These are phyloP conservation scores for Zaprionus lineosus DNA, from an alignment of 2,888 invertebrate species.

Conservation along the genomic window DNA sequence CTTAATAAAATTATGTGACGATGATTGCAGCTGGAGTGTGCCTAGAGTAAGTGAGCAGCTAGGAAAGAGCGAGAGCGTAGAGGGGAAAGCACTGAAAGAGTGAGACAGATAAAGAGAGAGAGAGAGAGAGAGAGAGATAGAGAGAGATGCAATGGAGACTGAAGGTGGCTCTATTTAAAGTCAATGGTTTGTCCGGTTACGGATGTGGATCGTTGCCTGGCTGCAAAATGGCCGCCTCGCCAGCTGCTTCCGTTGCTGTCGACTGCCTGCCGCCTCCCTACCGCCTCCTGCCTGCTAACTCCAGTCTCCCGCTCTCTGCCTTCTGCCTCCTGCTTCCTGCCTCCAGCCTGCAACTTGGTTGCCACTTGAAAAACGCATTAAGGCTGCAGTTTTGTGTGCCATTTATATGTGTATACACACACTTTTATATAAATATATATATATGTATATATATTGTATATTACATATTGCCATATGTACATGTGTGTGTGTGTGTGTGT, in stretches of 20 bases:
- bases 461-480: conserved; percentile 25
- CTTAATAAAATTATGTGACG: conserved; percentile 78
- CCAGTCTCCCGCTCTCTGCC: too few species aligned
- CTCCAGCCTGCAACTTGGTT: conserved; percentile 52
- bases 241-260: conserved; percentile 40
- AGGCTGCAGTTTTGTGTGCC: conserved; percentile 69
- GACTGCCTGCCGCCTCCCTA: too few species aligned
- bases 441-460: conserved; percentile 32
- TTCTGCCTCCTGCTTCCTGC: too few species aligned
- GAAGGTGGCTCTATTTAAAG: conserved; percentile 14
- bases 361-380: conserved; percentile 74
- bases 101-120: not conserved
- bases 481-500: conserved; percentile 11
- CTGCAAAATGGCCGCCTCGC: conserved; percentile 51
- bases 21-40: conserved; percentile 58
- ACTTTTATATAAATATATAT: conserved; percentile 35
- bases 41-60: too few species aligned
- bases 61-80: too few species aligned
- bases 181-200: conserved; percentile 38
- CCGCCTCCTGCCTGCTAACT: too few species aligned
- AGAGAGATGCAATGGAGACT: not conserved
- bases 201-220: conserved; percentile 54
- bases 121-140: not conserved
- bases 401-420: conserved; percentile 44
- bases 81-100: not conserved